These are phyloP conservation scores for Girardinichthys multiradiatus DNA, from an alignment of 2,113 vertebrate species.

Conservation along the genomic window DNA sequence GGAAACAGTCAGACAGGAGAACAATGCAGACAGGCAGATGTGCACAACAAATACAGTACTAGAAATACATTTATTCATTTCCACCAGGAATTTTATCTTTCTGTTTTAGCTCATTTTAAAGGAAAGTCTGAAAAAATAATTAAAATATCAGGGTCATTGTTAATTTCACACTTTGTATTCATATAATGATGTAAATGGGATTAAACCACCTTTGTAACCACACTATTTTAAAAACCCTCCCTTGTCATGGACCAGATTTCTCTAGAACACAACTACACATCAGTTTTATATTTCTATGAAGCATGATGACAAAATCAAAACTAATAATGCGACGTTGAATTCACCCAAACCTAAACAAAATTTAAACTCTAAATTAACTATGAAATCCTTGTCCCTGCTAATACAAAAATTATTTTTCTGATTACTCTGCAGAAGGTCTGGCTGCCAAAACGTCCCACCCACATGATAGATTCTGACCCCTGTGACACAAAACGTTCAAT, in stretches of 20 bases:
- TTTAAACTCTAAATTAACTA: conserved; percentile 51
- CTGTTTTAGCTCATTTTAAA: conserved; percentile 28
- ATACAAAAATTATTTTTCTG: conserved; percentile 40
- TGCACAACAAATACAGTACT: conserved; percentile 45
- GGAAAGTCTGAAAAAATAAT: neutral
- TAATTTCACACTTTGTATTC: too few relatives aligned
- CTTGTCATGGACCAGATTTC: conserved; percentile 12
- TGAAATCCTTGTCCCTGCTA: conserved; percentile 30
- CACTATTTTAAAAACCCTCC: conserved; percentile 15
- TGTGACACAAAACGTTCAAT: conserved; percentile 47
- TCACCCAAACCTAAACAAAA: neutral
- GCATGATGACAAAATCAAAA: conserved; percentile 31
- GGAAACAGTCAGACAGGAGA: conserved; percentile 24
- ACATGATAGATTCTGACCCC: conserved; percentile 62
- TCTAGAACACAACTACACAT: conserved; percentile 16
- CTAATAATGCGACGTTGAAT: conserved; percentile 32
- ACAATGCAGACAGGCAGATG: conserved; percentile 37
- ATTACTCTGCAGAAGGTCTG: conserved; percentile 42
- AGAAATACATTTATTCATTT: conserved; percentile 46
- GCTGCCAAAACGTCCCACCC: conserved; percentile 62
- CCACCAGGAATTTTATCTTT: conserved; percentile 38
- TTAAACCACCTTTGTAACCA: neutral
- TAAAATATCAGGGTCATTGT: too few relatives aligned
- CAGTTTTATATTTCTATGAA: conserved; percentile 23
- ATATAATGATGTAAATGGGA: neutral